These are phyloP conservation scores for Palythoa grandiflora DNA, from an alignment of 92 coral and sea anemone genomes.

Conservation along the genomic window DNA sequence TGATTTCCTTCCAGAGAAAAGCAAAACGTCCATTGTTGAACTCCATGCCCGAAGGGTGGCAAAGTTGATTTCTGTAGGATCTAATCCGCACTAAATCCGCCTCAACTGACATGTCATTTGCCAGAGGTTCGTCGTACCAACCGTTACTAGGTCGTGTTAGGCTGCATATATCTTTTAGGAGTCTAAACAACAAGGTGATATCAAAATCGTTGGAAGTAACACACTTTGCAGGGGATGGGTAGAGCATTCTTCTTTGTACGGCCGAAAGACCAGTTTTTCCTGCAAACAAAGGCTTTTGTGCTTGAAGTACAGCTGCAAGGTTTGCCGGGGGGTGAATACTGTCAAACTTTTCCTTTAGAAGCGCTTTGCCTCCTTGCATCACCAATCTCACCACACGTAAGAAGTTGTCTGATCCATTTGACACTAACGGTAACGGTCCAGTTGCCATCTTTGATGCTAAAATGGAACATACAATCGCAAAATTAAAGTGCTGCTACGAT, in stretches of 20 bases:
- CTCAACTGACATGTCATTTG: conserved; percentile 11
- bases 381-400: neutral
- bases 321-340: conserved; percentile 22
- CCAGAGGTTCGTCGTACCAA: neutral
- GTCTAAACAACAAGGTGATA: conserved; percentile 22
- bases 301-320: conserved; percentile 5
- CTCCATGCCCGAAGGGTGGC: neutral
- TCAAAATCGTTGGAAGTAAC: conserved; percentile 24
- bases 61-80: conserved; percentile 14
- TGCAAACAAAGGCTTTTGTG: neutral
- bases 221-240: conserved; percentile 8
- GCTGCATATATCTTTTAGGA: conserved; percentile 24
- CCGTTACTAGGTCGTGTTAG: conserved; percentile 20
- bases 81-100: conserved; percentile 33
- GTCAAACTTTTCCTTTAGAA: conserved; percentile 19
- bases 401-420: too few species aligned
- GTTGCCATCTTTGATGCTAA: too few species aligned
- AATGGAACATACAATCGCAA: too few species aligned
- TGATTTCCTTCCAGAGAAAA: neutral
- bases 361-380: conserved; percentile 10
- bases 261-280: neutral
- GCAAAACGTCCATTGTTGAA: neutral
- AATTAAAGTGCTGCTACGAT: too few species aligned
- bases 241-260: neutral
- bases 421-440: too few species aligned